These are phyloP conservation scores for Channa argus DNA, from an alignment of 2,113 vertebrate species.

Conservation along the genomic window DNA sequence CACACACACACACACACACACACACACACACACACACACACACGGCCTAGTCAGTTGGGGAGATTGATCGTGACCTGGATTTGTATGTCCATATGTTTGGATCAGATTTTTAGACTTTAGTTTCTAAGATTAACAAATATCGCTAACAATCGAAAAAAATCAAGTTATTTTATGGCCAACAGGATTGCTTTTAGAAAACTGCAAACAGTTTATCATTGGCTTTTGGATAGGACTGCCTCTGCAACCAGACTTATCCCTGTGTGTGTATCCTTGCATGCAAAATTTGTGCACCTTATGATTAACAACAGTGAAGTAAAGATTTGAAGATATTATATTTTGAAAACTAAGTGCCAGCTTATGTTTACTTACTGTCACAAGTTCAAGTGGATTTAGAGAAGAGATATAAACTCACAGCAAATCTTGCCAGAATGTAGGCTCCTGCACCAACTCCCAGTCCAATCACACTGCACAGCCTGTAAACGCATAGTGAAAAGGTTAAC, in stretches of 20 bases:
- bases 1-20: too few relatives aligned
- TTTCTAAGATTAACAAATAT: too few relatives aligned
- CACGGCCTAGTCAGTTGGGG: too few relatives aligned
- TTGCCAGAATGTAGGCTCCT: constrained; percentile 91
- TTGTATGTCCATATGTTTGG: neutral
- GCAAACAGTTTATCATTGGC: too few relatives aligned
- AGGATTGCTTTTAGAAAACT: too few relatives aligned
- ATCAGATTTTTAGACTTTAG: neutral
- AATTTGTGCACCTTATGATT: neutral
- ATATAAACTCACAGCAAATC: constrained; percentile 91
- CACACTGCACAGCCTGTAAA: constrained; percentile 86
- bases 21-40: too few relatives aligned
- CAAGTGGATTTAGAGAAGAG: neutral
- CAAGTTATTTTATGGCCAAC: too few relatives aligned
- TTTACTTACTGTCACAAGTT: neutral
- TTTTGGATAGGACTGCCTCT: too few relatives aligned
- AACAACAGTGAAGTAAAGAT: neutral
- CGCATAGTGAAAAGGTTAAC: neutral
- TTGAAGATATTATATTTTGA: neutral
- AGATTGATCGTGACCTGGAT: neutral
- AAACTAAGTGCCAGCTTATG: neutral
- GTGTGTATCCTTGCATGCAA: neutral
- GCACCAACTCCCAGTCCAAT: constrained; percentile 95
- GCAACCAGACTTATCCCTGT: too few relatives aligned
- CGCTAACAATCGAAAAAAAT: too few relatives aligned